These are phyloP conservation scores for Cheilosia urbana DNA, from an alignment of 2,888 invertebrate species.

Conservation along the genomic window DNA sequence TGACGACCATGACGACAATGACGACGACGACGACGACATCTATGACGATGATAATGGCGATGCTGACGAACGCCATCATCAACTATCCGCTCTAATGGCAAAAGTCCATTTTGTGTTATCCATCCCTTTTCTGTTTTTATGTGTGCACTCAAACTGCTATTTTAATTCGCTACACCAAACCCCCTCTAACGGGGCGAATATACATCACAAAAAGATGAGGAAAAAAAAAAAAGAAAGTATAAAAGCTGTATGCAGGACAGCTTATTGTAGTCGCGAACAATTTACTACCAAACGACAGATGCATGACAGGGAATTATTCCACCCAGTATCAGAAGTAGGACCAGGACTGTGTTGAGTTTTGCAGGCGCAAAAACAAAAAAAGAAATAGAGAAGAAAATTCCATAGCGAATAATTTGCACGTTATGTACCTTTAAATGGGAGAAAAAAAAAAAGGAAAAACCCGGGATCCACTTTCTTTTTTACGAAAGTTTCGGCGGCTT, in stretches of 20 bases:
- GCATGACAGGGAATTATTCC: constrained; percentile 72
- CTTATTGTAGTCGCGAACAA: constrained; percentile 73
- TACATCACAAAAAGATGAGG: constrained; percentile 27
- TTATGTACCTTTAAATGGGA: constrained; percentile 61
- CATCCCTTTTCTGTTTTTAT: constrained; percentile 33
- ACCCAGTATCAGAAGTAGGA: constrained; percentile 26
- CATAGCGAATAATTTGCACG: constrained; percentile 67
- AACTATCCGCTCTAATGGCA: constrained; percentile 66
- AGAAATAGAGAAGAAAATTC: constrained; percentile 19
- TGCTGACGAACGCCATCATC: constrained; percentile 68
- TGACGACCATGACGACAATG: constrained; percentile 21
- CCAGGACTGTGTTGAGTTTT: constrained; percentile 8
- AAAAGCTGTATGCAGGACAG: constrained; percentile 59
- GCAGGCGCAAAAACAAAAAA: constrained; percentile 37
- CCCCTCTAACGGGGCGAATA: not conserved
- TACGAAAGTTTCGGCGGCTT: constrained; percentile 31
- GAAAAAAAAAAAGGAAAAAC: constrained; percentile 1
- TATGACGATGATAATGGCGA: constrained; percentile 56
- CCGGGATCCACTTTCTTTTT: constrained; percentile 20
- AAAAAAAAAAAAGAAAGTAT: constrained; percentile 16
- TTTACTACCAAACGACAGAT: constrained; percentile 72
- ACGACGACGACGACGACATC: constrained; percentile 7
- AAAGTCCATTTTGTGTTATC: constrained; percentile 69
- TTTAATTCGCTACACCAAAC: constrained; percentile 1
- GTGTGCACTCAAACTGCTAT: not conserved